A percentile compares a stretch with the other conserved stretches of the same genome.
phyloP scores from a whole-genome alignment of 2,797 vertebrate genomes.

The Peromyscus attwateri region DNA sequence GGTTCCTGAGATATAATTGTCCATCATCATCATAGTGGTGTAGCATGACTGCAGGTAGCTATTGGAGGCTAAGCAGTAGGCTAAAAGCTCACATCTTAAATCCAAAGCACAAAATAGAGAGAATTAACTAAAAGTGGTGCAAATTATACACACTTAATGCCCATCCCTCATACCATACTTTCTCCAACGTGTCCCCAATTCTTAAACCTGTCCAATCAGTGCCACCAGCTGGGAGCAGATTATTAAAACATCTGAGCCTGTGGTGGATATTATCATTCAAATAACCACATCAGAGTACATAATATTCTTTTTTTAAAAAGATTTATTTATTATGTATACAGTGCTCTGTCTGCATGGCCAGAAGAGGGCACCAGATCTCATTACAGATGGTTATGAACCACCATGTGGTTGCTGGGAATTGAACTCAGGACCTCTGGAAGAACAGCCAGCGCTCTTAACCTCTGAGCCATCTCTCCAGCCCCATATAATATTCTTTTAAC shows the following conservation, averaged over 20 bases:
- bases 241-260: background rate
- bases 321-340: no score
- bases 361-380: no score
- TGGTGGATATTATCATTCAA: background rate
- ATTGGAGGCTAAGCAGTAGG: background rate
- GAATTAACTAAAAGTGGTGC: background rate
- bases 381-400: no score
- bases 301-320: background rate
- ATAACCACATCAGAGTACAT: background rate
- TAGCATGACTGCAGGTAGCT: background rate
- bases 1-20: background rate
- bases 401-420: no score
- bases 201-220: background rate
- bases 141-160: background rate
- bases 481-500: background rate
- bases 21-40: background rate
- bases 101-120: background rate
- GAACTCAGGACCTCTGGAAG: no score
- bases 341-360: no score
- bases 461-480: no score
- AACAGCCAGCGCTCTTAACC: no score
- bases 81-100: background rate
- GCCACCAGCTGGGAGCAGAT: background rate
- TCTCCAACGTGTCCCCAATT: background rate
- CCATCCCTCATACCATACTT: background rate